phyloP scores from a whole-genome alignment of 2,113 vertebrate species.

The Butorides virescens region DNA sequence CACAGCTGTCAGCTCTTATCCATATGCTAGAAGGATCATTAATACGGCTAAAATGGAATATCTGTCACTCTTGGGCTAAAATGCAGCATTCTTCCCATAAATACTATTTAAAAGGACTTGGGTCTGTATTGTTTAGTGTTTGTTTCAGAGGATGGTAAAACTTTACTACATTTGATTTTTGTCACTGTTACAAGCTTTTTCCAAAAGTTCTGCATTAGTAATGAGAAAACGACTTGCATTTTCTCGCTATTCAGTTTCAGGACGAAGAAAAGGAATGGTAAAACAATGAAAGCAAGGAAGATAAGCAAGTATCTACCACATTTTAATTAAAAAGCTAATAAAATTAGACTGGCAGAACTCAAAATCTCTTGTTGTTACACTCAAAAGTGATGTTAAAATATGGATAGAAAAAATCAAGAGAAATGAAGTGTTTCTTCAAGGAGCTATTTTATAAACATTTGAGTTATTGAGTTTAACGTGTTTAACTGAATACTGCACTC shows the following conservation, averaged over 20 bases:
- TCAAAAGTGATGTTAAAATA: not conserved
- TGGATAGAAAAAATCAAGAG: not conserved
- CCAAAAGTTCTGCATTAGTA: not conserved
- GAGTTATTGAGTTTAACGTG: not conserved
- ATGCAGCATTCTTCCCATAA: not conserved
- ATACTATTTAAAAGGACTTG: not conserved
- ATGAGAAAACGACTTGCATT: not conserved
- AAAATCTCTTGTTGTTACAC: not conserved
- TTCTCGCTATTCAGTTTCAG: not conserved
- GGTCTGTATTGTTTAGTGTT: not conserved
- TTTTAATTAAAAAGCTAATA: not conserved
- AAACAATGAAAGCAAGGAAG: not conserved
- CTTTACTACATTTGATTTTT: not conserved
- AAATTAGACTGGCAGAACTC: not conserved
- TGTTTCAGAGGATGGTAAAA: not conserved
- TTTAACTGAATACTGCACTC: not conserved
- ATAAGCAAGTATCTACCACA: not conserved
- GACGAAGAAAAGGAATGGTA: not conserved
- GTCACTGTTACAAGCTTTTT: not conserved
- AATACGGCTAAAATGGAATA: not conserved
- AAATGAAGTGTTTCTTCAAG: not conserved
- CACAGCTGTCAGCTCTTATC: not conserved
- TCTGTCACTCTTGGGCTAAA: not conserved
- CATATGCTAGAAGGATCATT: not conserved
- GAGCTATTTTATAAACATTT: not conserved